Conservation (phyloP, 2,888 invertebrate species). For the Hoplodrina ambigua region DNA sequence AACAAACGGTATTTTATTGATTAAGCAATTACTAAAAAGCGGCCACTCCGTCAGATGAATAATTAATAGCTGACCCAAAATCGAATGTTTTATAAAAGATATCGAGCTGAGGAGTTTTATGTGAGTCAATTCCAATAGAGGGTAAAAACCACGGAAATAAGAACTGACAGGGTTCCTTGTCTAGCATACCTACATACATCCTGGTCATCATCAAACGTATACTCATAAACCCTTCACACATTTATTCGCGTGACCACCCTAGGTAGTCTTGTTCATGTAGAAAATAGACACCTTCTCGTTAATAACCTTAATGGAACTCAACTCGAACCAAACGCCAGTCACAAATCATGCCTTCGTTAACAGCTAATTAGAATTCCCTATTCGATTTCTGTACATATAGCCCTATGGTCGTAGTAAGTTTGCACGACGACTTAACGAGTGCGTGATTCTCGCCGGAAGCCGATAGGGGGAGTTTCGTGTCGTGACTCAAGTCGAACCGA, state of each 20-base stretch:
- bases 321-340: slow-evolving; percentile 24
- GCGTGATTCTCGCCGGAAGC: slow-evolving; percentile 62
- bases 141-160: not conserved
- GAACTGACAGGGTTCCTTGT: not conserved
- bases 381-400: slow-evolving; percentile 3
- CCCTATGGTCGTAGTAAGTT: slow-evolving; percentile 3
- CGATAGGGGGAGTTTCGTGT: slow-evolving; percentile 56
- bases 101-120: not conserved
- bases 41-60: slow-evolving; percentile 13
- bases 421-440: slow-evolving; percentile 31
- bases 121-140: not conserved
- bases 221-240: not conserved
- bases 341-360: slow-evolving; percentile 40
- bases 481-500: slow-evolving; percentile 57
- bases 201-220: not conserved
- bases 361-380: slow-evolving; percentile 32
- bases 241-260: not conserved
- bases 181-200: not conserved
- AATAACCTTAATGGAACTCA: slow-evolving; percentile 14
- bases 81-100: not conserved
- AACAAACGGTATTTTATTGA: not conserved
- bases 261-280: not conserved
- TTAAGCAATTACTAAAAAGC: slow-evolving; percentile 7
- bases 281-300: slow-evolving; percentile 4
- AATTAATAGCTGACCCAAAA: slow-evolving; percentile 15